phyloP scores from a whole-genome alignment of 2,113 vertebrate genomes.

The Phoxinus phoxinus region DNA sequence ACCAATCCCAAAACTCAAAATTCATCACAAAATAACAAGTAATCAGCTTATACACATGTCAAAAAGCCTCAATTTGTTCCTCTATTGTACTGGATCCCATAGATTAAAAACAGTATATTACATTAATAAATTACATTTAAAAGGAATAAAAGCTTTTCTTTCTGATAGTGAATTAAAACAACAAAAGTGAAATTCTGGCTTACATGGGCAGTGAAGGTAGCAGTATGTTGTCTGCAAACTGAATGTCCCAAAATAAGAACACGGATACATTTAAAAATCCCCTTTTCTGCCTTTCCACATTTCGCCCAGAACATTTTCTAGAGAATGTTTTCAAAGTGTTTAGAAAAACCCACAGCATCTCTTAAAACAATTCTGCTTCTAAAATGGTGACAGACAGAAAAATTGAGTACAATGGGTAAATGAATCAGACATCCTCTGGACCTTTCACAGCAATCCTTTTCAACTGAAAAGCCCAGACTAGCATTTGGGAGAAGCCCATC shows the following conservation, averaged over 20 bases:
- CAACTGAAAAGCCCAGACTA: slow-evolving; percentile 65
- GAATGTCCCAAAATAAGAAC: slow-evolving; percentile 28
- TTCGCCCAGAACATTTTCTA: slow-evolving; percentile 61
- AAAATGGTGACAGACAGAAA: slow-evolving; percentile 67
- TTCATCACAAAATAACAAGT: slow-evolving; percentile 24
- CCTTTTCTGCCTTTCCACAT: slow-evolving; percentile 49
- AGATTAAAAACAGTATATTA: slow-evolving; percentile 38
- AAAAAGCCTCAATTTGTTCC: slow-evolving; percentile 15
- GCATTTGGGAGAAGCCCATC: slow-evolving; percentile 58
- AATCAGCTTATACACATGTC: slow-evolving; percentile 28
- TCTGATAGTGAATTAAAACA: slow-evolving; percentile 18
- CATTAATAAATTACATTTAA: slow-evolving; percentile 52
- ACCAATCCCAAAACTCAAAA: slow-evolving; percentile 9
- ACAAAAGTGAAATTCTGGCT: slow-evolving; percentile 28
- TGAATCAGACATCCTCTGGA: slow-evolving; percentile 56
- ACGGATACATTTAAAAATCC: slow-evolving; percentile 51
- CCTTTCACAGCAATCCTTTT: slow-evolving; percentile 24
- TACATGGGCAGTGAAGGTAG: slow-evolving; percentile 72
- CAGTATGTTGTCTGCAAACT: slow-evolving; percentile 63
- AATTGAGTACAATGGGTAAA: slow-evolving; percentile 43
- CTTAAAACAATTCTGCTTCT: slow-evolving; percentile 71
- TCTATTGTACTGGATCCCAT: slow-evolving; percentile 15
- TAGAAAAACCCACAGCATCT: slow-evolving; percentile 62
- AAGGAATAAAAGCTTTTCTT: slow-evolving; percentile 16
- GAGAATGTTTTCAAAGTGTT: slow-evolving; percentile 50